Conservation (phyloP, 2,888 invertebrate genomes). For the Mechanitis messenoides region DNA sequence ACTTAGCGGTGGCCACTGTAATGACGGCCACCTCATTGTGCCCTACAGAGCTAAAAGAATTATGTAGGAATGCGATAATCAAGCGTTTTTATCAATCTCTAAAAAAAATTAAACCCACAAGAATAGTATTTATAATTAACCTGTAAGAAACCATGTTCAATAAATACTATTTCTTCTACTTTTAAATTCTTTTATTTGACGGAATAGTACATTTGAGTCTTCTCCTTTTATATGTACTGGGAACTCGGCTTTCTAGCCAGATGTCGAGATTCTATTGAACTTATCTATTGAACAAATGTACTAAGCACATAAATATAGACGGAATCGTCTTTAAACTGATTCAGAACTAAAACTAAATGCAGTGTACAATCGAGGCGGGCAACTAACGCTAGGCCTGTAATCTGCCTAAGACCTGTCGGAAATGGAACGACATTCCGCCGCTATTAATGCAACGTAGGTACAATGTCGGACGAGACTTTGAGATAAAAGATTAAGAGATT, state of each 20-base stretch:
- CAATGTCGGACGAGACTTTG: constrained; percentile 10
- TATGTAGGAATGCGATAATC: background rate
- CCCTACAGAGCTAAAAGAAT: constrained; percentile 4
- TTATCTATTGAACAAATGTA: background rate
- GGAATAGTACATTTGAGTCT: too few relatives aligned
- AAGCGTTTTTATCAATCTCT: too few relatives aligned
- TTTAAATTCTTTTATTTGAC: too few relatives aligned
- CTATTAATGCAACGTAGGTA: constrained; percentile 30
- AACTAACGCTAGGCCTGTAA: constrained; percentile 10
- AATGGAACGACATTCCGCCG: constrained; percentile 51
- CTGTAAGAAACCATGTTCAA: too few relatives aligned
- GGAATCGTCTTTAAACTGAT: background rate
- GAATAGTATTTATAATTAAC: too few relatives aligned
- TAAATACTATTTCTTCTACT: too few relatives aligned
- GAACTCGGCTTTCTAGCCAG: background rate
- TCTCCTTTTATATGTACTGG: too few relatives aligned
- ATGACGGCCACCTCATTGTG: constrained; percentile 1
- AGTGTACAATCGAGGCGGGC: background rate
- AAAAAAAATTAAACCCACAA: too few relatives aligned
- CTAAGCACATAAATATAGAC: background rate
- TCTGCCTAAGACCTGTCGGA: constrained; percentile 30
- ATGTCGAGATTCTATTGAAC: background rate
- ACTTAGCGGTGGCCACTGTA: background rate
- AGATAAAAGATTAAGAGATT: background rate
- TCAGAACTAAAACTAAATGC: background rate